phyloP scores from a whole-genome alignment of 2,113 vertebrate genomes.

The Origma solitaria region DNA sequence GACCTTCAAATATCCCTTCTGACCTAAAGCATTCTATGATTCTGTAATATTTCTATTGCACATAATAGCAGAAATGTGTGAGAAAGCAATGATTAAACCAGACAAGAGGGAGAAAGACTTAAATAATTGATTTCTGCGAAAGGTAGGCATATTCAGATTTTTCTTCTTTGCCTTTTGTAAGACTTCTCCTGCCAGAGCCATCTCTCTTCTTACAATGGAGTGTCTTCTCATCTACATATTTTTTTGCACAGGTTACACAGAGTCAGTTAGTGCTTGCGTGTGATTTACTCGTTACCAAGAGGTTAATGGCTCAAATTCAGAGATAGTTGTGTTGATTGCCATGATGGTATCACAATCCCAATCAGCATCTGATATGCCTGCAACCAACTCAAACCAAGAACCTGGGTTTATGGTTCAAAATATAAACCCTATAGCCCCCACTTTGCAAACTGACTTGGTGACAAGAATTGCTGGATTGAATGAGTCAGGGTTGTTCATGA shows the following conservation, averaged over 20 bases:
- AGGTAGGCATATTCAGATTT: not conserved
- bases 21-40: not conserved
- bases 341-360: not conserved
- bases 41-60: not conserved
- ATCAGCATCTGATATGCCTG: fast-evolving
- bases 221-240: not conserved
- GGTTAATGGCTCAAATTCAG: not conserved
- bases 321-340: not conserved
- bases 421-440: not conserved
- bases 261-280: not conserved
- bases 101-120: not conserved
- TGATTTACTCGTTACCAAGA: not conserved
- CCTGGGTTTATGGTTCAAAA: not conserved
- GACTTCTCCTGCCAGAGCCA: not conserved
- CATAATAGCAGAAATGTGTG: not conserved
- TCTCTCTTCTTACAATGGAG: not conserved
- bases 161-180: not conserved
- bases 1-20: not conserved
- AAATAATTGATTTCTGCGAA: not conserved
- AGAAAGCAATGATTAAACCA: not conserved
- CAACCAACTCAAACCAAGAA: not conserved
- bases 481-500: not conserved
- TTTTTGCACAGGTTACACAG: not conserved
- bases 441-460: not conserved
- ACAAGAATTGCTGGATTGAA: not conserved